phyloP scores from a whole-genome alignment of 2,113 vertebrate genomes.

The Phalacrocorax pelagicus region DNA sequence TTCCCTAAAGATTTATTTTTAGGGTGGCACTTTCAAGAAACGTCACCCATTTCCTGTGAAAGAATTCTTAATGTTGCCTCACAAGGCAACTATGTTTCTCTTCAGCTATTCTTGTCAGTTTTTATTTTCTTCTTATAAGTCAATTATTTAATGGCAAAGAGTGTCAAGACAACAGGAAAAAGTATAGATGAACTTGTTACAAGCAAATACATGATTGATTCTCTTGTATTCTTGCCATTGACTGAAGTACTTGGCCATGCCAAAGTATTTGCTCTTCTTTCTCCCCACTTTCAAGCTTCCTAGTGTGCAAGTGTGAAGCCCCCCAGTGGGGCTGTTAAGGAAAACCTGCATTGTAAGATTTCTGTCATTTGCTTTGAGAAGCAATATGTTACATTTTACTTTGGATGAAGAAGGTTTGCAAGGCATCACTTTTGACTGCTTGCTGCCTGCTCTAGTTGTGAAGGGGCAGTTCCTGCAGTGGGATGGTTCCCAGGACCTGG shows the following conservation, averaged over 20 bases:
- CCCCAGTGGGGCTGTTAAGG: not conserved
- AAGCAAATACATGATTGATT: not conserved
- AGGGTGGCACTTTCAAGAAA: not conserved
- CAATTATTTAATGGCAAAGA: not conserved
- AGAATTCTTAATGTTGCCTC: rapidly evolving
- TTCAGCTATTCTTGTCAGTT: not conserved
- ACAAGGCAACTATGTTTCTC: not conserved
- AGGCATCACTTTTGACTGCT: not conserved
- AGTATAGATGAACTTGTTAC: not conserved
- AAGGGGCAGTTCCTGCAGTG: not conserved
- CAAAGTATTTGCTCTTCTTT: not conserved
- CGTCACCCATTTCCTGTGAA: not conserved
- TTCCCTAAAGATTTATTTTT: not conserved
- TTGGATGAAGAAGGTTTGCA: not conserved
- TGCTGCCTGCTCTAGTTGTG: not conserved
- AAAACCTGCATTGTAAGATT: not conserved
- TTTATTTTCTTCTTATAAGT: not conserved
- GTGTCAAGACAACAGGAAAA: not conserved
- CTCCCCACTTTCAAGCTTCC: not conserved
- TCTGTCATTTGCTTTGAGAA: not conserved
- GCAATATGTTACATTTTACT: not conserved
- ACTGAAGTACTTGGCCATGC: not conserved
- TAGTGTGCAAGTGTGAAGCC: not conserved
- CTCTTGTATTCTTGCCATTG: not conserved
- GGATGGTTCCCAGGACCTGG: not conserved